Percentiles rank a stretch among this genome's conserved stretches.
phyloP scores from a whole-genome alignment of 2,113 vertebrate species.

The Cynocephalus volans region DNA sequence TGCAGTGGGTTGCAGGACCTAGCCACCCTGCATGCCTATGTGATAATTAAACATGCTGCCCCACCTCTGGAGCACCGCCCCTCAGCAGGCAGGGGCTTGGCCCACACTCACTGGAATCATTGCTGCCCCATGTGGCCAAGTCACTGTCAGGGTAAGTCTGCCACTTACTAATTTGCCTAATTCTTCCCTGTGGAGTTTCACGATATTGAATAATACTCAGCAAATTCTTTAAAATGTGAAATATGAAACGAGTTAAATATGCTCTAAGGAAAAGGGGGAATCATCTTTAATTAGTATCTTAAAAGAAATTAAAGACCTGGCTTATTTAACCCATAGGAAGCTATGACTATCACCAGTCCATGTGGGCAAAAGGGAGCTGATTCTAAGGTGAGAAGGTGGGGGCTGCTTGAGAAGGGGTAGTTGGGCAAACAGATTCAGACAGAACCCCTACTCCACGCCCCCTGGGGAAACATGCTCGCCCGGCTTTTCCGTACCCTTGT shows the following conservation, averaged over 20 bases:
- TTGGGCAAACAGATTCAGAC: neutral
- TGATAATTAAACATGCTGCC: neutral
- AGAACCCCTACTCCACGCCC: neutral
- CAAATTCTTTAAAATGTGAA: conserved; percentile 2
- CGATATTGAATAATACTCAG: neutral
- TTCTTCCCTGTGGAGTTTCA: neutral
- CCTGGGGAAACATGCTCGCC: conserved; percentile 70
- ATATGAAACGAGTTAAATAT: neutral
- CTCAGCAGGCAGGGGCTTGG: neutral
- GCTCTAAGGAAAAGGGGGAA: conserved; percentile 28
- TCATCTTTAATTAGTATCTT: conserved; percentile 37
- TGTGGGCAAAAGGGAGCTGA: neutral
- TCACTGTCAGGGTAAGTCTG: neutral
- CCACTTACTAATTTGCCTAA: neutral
- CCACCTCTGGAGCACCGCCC: fast-evolving
- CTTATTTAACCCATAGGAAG: neutral
- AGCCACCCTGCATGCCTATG: fast-evolving
- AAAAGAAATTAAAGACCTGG: neutral
- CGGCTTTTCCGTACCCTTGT: conserved; percentile 83
- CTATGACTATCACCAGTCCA: fast-evolving
- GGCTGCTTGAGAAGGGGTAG: neutral
- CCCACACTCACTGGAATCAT: neutral
- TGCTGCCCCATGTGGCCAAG: fast-evolving
- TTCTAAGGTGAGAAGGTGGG: fast-evolving
- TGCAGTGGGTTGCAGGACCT: neutral